Percentiles rank a stretch among this genome's conserved stretches.
phyloP scores from a whole-genome alignment of 2,113 vertebrate genomes.

The Takifugu flavidus region DNA sequence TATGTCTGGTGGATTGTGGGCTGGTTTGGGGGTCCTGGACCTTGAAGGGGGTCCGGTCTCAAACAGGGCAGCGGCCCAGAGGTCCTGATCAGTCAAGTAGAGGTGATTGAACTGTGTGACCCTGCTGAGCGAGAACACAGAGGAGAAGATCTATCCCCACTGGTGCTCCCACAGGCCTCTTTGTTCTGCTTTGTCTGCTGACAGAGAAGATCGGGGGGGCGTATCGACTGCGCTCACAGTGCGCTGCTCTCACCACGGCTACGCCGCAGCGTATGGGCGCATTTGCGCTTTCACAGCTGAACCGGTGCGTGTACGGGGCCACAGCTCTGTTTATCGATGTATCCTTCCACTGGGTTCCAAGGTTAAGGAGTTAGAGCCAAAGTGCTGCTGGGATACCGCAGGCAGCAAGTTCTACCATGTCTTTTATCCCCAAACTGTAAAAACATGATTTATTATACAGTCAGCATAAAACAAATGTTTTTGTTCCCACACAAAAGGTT shows the following conservation, averaged over 20 bases:
- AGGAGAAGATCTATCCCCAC: constrained; percentile 66
- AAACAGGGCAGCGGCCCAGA: constrained; percentile 41
- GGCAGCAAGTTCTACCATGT: constrained; percentile 15
- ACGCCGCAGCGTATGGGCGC: constrained; percentile 23
- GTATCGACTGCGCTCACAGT: constrained; percentile 53
- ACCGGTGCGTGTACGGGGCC: neutral
- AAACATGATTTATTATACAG: constrained; percentile 14
- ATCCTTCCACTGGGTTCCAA: constrained; percentile 20
- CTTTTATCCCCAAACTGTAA: constrained; percentile 25
- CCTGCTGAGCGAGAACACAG: constrained; percentile 60
- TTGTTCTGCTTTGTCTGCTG: constrained; percentile 68
- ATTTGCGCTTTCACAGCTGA: constrained; percentile 3
- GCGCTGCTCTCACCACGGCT: constrained; percentile 56
- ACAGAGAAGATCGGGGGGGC: constrained; percentile 51
- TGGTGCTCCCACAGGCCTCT: constrained; percentile 58
- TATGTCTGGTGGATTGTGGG: neutral
- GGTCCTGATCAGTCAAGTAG: constrained; percentile 54
- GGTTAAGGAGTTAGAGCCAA: neutral
- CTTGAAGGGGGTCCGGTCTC: constrained; percentile 50
- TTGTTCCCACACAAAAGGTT: neutral
- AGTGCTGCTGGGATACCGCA: constrained; percentile 38
- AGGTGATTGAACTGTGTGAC: constrained; percentile 66
- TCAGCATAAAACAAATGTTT: too few relatives aligned
- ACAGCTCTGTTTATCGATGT: constrained; percentile 1
- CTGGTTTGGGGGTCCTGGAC: constrained; percentile 16